Conservation (phyloP, 2,113 vertebrate genomes). For the Meles meles region DNA sequence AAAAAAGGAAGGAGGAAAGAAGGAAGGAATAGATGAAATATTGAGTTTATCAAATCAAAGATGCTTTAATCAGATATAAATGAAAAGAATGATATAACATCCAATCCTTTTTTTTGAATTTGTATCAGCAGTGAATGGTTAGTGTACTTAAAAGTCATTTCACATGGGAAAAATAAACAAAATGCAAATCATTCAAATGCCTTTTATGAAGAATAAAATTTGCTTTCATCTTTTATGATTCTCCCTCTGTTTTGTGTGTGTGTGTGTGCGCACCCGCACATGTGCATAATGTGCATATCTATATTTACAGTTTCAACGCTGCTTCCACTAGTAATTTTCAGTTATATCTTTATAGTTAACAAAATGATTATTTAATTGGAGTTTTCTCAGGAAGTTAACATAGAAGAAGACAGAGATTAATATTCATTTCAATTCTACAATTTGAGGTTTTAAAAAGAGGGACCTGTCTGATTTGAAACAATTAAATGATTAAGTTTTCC, state of each 20-base stretch:
- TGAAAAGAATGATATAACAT: background rate
- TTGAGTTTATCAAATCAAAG: background rate
- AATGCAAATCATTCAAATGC: background rate
- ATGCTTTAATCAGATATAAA: background rate
- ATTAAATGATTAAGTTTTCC: slow-evolving; percentile 51
- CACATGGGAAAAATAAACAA: background rate
- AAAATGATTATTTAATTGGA: slow-evolving; percentile 3
- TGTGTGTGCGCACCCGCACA: background rate
- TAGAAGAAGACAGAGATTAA: slow-evolving; percentile 26
- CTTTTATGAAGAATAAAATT: background rate
- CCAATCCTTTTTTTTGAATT: background rate
- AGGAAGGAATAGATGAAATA: background rate
- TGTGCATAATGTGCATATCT: background rate
- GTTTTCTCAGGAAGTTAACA: slow-evolving; percentile 10
- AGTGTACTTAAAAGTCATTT: background rate
- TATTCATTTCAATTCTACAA: slow-evolving; percentile 40
- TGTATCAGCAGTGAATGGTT: background rate
- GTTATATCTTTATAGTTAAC: background rate
- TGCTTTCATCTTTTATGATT: background rate
- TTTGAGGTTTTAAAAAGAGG: slow-evolving; percentile 43
- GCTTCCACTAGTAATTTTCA: background rate
- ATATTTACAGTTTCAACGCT: background rate
- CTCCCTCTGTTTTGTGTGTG: background rate
- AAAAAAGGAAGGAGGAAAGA: background rate
- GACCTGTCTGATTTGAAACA: slow-evolving; percentile 3